A percentile compares a stretch with the other conserved stretches of the same genome.
These are phyloP conservation scores for Eumacrocentrus americanus DNA, from an alignment of 2,888 invertebrate genomes.

Conservation along the genomic window DNA sequence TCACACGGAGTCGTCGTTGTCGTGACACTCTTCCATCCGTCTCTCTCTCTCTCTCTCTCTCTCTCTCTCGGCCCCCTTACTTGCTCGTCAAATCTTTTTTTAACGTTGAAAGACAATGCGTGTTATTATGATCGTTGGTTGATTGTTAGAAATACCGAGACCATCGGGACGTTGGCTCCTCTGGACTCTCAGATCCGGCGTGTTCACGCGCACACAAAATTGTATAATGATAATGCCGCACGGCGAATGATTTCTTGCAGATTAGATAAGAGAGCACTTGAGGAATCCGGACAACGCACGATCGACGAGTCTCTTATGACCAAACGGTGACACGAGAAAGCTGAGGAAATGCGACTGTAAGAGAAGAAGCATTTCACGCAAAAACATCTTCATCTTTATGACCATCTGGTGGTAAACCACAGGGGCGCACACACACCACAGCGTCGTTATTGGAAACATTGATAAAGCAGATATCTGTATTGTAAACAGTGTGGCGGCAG, in stretches of 20 bases:
- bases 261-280: conserved; percentile 19
- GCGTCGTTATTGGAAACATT: too few species aligned
- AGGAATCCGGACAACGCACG: conserved; percentile 14
- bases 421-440: too few species aligned
- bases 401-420: too few species aligned
- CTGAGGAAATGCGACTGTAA: conserved; percentile 10
- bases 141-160: conserved; percentile 2
- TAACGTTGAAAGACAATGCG: too few species aligned
- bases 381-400: too few species aligned
- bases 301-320: background rate
- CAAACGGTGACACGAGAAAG: conserved; percentile 16
- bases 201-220: conserved; percentile 4
- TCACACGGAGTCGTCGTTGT: background rate
- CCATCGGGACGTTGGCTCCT: background rate
- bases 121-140: conserved; percentile 9
- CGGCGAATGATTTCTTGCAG: conserved; percentile 1
- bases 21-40: background rate
- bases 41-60: background rate
- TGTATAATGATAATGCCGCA: conserved; percentile 8
- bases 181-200: background rate
- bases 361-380: too few species aligned
- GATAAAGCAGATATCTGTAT: too few species aligned
- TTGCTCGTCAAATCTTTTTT: too few species aligned
- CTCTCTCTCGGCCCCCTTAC: background rate
- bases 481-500: too few species aligned